These are phyloP conservation scores for Spisula solida DNA, from an alignment of 2,888 invertebrate species.

Conservation along the genomic window DNA sequence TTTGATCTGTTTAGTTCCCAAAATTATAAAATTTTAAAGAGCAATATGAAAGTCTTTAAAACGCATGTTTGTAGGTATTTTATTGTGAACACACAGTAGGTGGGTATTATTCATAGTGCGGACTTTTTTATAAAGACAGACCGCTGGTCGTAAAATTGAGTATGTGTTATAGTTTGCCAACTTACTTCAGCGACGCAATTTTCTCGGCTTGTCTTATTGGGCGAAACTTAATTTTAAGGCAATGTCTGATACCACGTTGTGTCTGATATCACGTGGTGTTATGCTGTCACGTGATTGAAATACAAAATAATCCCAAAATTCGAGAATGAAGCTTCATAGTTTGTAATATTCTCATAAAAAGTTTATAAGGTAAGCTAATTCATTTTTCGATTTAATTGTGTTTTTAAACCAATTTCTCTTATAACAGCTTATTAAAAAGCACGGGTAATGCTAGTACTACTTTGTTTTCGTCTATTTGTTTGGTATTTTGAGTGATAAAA, in stretches of 20 bases:
- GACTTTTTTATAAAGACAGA: not conserved
- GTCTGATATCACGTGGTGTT: not conserved
- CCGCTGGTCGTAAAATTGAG: not conserved
- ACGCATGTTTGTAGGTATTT: not conserved
- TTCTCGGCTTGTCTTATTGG: not conserved
- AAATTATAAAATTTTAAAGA: constrained; percentile 20
- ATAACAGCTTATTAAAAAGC: too few relatives aligned
- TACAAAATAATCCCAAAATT: not conserved
- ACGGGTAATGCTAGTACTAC: too few relatives aligned
- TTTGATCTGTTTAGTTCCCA: constrained; percentile 13
- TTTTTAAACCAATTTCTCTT: too few relatives aligned
- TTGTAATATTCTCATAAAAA: not conserved
- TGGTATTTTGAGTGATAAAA: too few relatives aligned
- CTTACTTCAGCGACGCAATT: not conserved
- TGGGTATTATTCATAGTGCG: not conserved
- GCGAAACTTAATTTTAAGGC: not conserved
- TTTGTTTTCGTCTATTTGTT: too few relatives aligned
- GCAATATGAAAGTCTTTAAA: not conserved
- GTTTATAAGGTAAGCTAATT: not conserved
- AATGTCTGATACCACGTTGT: not conserved
- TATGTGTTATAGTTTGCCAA: not conserved
- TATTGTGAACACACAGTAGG: constrained; percentile 1
- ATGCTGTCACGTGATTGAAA: not conserved
- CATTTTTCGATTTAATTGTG: too few relatives aligned
- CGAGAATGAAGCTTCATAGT: not conserved